Evolutionary conservation across 2,113 vertebrate species (phyloP).

Genomic region (Hepsetus odoe): DNA sequence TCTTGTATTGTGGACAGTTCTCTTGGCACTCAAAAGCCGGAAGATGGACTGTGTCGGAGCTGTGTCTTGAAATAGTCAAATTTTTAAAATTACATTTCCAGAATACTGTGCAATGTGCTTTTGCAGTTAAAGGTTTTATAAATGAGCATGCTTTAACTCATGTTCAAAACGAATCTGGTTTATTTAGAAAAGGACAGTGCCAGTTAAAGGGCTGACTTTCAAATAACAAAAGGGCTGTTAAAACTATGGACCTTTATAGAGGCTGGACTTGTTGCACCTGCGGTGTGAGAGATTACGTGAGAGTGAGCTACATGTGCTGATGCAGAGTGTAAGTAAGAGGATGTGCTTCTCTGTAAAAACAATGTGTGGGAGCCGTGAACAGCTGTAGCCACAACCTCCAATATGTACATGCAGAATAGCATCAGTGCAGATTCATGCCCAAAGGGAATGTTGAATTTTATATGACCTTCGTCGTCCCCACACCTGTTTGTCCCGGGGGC

Average conservation of each 20-base stretch:
- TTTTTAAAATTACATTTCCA: not conserved
- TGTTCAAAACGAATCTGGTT: too few relatives aligned
- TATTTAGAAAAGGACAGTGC: too few relatives aligned
- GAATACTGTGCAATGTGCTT: too few relatives aligned
- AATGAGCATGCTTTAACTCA: too few relatives aligned
- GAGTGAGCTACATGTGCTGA: slow-evolving; percentile 7
- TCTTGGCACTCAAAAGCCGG: not conserved
- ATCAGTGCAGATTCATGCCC: slow-evolving; percentile 20
- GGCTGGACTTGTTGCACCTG: not conserved
- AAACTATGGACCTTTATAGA: not conserved
- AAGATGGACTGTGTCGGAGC: not conserved
- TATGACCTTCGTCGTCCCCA: slow-evolving; percentile 35
- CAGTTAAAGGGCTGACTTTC: too few relatives aligned
- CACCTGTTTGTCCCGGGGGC: slow-evolving; percentile 43
- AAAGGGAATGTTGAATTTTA: slow-evolving; percentile 6
- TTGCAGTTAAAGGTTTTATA: not conserved
- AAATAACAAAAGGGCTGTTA: too few relatives aligned
- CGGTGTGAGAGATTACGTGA: not conserved
- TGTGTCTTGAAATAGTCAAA: not conserved
- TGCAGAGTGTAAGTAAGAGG: not conserved
- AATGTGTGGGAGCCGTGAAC: not conserved
- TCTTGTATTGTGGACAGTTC: not conserved
- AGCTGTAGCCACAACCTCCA: not conserved
- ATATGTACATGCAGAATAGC: not conserved
- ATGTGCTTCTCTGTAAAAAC: not conserved